phyloP scores from a whole-genome alignment of 35 echinoderm and acorn worm species.

The Stichopus chloronotus region DNA sequence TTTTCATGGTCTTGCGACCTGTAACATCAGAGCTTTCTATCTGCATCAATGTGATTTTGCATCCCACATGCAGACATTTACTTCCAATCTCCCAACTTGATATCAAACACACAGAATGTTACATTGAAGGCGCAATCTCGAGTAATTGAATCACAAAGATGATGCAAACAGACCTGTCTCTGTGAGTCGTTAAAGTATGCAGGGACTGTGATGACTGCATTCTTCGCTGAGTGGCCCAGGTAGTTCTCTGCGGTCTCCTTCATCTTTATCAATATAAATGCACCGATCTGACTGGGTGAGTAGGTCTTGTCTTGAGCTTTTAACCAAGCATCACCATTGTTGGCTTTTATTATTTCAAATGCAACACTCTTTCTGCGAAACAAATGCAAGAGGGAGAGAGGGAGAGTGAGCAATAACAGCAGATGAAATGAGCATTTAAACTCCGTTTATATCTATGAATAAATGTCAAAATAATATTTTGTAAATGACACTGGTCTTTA shows the following conservation, averaged over 20 bases:
- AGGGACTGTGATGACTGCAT: conserved; percentile 97
- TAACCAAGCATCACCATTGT: conserved; percentile 92
- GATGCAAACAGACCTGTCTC: conserved; percentile 72
- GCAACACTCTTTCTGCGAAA: conserved; percentile 82
- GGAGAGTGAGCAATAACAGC: neutral
- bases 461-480: neutral
- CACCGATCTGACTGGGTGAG: conserved; percentile 94
- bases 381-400: neutral
- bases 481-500: neutral
- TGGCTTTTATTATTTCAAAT: conserved; percentile 87
- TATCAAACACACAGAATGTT: too few species aligned
- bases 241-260: conserved; percentile 98
- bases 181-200: conserved; percentile 99
- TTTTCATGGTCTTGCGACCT: too few species aligned
- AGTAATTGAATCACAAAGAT: too few species aligned
- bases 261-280: conserved; percentile 95
- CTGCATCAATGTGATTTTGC: too few species aligned
- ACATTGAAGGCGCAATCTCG: too few species aligned
- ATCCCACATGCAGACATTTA: too few species aligned
- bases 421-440: too few species aligned
- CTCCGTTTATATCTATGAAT: neutral
- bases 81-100: too few species aligned
- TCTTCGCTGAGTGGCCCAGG: conserved; percentile 76
- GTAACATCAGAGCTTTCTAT: too few species aligned
- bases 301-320: conserved; percentile 88